A percentile compares a stretch with the other conserved stretches of the same genome.
Conservation (phyloP, 2,113 vertebrate species). For the Pholis gunnellus region DNA sequence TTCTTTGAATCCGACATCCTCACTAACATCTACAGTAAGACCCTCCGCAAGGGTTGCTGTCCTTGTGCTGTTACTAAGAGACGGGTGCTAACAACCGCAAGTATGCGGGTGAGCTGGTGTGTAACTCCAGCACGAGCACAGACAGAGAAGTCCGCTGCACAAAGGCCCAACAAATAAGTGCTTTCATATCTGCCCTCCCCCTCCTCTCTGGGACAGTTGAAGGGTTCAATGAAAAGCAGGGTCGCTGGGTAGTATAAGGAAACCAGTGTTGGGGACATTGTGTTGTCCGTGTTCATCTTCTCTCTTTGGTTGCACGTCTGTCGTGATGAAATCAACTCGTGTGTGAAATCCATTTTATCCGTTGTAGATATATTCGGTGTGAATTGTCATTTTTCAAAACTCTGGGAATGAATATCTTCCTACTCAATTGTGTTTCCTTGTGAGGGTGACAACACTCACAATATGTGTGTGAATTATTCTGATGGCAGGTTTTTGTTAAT, state of each 20-base stretch:
- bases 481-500: not conserved
- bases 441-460: not conserved
- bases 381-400: slow-evolving; percentile 9
- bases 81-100: slow-evolving; percentile 69
- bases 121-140: slow-evolving; percentile 61
- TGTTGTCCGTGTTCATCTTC: slow-evolving; percentile 35
- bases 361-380: slow-evolving; percentile 18
- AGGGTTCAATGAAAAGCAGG: slow-evolving; percentile 66
- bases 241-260: slow-evolving; percentile 50
- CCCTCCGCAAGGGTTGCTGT: slow-evolving; percentile 47
- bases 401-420: not conserved
- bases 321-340: slow-evolving; percentile 29
- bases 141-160: slow-evolving; percentile 65
- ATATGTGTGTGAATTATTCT: not conserved
- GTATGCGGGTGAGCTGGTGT: slow-evolving; percentile 73
- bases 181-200: slow-evolving; percentile 79
- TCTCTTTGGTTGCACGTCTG: slow-evolving; percentile 12
- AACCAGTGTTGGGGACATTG: slow-evolving; percentile 60
- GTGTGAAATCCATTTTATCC: slow-evolving; percentile 24
- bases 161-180: slow-evolving; percentile 79
- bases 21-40: slow-evolving; percentile 61
- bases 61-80: slow-evolving; percentile 77
- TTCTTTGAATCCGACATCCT: slow-evolving; percentile 23
- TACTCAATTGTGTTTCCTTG: not conserved
- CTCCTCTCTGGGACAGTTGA: slow-evolving; percentile 69